Base-by-base conservation (phyloP, 2,797 vertebrate genomes). In the Smutsia temminckii region DNA sequence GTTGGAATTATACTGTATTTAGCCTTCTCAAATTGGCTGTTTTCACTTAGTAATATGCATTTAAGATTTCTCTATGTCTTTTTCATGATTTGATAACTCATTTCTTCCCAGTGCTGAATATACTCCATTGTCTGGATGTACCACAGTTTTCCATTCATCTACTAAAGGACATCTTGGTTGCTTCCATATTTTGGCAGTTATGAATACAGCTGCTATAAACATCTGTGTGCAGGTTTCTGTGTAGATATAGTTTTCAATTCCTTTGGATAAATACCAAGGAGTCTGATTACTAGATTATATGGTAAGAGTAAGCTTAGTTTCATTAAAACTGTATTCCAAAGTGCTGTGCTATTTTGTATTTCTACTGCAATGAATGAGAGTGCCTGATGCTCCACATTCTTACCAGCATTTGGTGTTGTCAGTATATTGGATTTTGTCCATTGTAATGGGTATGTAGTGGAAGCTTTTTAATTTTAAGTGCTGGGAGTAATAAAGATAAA, bases 61-160 rank as follows among this genome's bases (percentile, higher is more conserved):
- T 86, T 90, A 74, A 42, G 23, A 0, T 90, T 95, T 46, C 32
- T 69, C 37, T 32, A 17, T 86, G 51, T 87, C 27, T 81, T 92
- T 46, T 81, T 68, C 66, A 64, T 77, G 77, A 23, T 46, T 93
- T 68, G 23, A n/a, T 75, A 49, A 34, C 34, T 81, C 4, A 32
- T 90, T 93, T 93, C 18, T 37, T 75, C 86, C 68, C 93, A 63
- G 16, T 59, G 29, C 46, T 77, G 32, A 85, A 75, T 85, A 57
- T 89, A 85, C 27, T 51, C 42, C 11, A 25, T 85, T 94, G 27
- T 80, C 9, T 85, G 14, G 8, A 40, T 53, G 12, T 84, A 12
- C 61, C 37, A 87, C 42, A 75, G 21, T 71, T 80, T 79, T 63
- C 10, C 32, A 72, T 75, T 92, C 27, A 55, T 9, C 29, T 77